phyloP scores from a whole-genome alignment of 2,113 vertebrate genomes.

The Ancistrus triradiatus region DNA sequence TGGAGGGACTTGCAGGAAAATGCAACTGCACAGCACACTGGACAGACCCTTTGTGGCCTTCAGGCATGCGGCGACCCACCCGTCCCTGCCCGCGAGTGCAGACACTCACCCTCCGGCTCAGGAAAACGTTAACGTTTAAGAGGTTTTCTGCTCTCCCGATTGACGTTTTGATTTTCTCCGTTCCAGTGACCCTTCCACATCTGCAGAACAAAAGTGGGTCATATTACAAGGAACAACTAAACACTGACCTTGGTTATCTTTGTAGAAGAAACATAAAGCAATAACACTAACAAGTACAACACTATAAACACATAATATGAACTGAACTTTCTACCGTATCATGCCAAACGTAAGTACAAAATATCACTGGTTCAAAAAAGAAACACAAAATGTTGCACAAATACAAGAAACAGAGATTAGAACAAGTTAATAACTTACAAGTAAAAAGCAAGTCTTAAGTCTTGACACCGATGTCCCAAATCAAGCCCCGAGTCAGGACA shows the following conservation, averaged over 20 bases:
- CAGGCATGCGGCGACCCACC: too few species aligned
- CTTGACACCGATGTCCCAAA: too few species aligned
- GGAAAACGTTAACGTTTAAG: constrained; percentile 84
- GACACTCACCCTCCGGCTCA: constrained; percentile 72
- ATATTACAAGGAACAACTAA: constrained; percentile 68
- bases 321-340: too few species aligned
- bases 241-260: neutral
- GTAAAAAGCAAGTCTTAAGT: too few species aligned
- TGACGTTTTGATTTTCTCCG: constrained; percentile 97
- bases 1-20: too few species aligned
- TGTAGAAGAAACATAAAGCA: constrained; percentile 4
- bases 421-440: too few species aligned
- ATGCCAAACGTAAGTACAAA: neutral
- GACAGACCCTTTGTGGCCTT: too few species aligned
- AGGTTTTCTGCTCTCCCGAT: constrained; percentile 92
- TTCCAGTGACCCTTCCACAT: constrained; percentile 90
- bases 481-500: too few species aligned
- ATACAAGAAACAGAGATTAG: too few species aligned
- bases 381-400: neutral
- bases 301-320: neutral
- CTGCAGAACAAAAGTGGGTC: constrained; percentile 96
- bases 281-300: neutral
- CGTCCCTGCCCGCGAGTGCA: constrained; percentile 47
- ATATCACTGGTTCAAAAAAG: neutral
- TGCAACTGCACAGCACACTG: too few species aligned